phyloP scores from a whole-genome alignment of 1,140 invertebrate species.

The Diorhabda carinulata region DNA sequence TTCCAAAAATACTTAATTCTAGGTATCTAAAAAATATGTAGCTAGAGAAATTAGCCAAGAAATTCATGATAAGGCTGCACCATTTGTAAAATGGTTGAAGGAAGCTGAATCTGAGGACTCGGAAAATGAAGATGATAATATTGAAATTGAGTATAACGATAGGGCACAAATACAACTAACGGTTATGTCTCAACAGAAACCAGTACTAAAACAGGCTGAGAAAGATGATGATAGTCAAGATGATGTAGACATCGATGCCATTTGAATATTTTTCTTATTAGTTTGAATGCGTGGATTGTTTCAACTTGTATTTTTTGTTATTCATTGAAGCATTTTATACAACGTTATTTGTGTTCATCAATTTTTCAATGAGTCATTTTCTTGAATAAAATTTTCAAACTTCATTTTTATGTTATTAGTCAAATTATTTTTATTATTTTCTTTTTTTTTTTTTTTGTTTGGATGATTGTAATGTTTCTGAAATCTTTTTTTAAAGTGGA shows the following conservation, averaged over 20 bases:
- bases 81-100: conserved; percentile 94
- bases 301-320: conserved; percentile 11
- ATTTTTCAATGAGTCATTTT: too few relatives aligned
- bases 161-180: conserved; percentile 73
- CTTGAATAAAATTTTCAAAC: too few relatives aligned
- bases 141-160: conserved; percentile 76
- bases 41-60: conserved; percentile 85
- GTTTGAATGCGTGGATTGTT: not conserved
- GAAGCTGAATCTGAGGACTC: conserved; percentile 92
- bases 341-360: too few relatives aligned
- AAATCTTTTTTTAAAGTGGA: too few relatives aligned
- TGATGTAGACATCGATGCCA: conserved; percentile 87
- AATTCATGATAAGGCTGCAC: conserved; percentile 87
- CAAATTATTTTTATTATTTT: too few relatives aligned
- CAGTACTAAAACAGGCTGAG: conserved; percentile 48
- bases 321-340: not conserved
- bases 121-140: conserved; percentile 57
- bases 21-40: conserved; percentile 86
- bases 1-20: not conserved
- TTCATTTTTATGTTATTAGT: too few relatives aligned
- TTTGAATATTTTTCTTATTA: conserved; percentile 57
- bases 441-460: too few relatives aligned
- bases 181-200: conserved; percentile 49
- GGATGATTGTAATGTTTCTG: too few relatives aligned
- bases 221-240: conserved; percentile 72